Evolutionary conservation across 1,140 invertebrate species (phyloP).

Genomic region (Tetramorium alpestre): DNA sequence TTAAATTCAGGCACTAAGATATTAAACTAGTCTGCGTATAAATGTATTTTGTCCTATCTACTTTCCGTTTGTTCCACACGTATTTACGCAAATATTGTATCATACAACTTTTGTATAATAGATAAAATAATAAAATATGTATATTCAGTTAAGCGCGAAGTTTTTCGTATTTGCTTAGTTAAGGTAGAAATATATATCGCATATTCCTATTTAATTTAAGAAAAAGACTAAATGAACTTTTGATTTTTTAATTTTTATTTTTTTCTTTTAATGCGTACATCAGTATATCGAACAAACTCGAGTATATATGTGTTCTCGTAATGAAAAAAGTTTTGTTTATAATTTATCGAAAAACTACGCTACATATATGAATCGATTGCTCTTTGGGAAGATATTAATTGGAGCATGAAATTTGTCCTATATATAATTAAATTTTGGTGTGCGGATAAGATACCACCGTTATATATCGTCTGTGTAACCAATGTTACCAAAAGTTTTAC

Average conservation of each 20-base stretch:
- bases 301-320: constrained; percentile 51
- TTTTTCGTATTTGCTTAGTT: background rate
- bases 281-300: constrained; percentile 68
- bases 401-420: constrained; percentile 57
- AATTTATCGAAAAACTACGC: constrained; percentile 66
- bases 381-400: constrained; percentile 54
- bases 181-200: constrained; percentile 10
- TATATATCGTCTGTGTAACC: constrained; percentile 43
- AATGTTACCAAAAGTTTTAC: constrained; percentile 67
- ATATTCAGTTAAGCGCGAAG: constrained; percentile 55
- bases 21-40: background rate
- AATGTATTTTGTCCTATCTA: constrained; percentile 30
- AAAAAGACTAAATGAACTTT: background rate
- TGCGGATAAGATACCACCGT: constrained; percentile 32
- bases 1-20: constrained; percentile 18
- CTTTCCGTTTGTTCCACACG: background rate
- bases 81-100: constrained; percentile 48
- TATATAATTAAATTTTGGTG: constrained; percentile 41
- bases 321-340: constrained; percentile 68
- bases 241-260: constrained; percentile 63
- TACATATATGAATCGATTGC: constrained; percentile 55
- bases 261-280: constrained; percentile 53
- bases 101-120: constrained; percentile 60
- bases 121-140: constrained; percentile 64
- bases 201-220: background rate